Conservation (phyloP, 2,888 invertebrate species). For the Choreutis nemorana region DNA sequence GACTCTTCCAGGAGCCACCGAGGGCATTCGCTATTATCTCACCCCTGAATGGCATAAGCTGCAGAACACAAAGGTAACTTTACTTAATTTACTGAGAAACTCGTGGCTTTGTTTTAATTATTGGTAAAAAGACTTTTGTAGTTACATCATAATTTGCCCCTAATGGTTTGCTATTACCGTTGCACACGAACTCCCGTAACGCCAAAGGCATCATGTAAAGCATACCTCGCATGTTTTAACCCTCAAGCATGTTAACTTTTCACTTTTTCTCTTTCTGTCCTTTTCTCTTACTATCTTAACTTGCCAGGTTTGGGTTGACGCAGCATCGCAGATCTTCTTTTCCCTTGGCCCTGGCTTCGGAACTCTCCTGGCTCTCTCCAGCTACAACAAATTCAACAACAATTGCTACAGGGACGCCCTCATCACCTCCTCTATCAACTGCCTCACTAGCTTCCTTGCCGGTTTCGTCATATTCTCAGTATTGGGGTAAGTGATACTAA, state of each 20-base stretch:
- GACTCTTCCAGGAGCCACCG: slow-evolving; percentile 83
- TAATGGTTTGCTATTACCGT: background rate
- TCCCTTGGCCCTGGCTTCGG: slow-evolving; percentile 94
- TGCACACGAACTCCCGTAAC: too few relatives aligned
- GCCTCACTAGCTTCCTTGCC: slow-evolving; percentile 89
- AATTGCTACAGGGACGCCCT: slow-evolving; percentile 90
- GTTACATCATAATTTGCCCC: too few relatives aligned
- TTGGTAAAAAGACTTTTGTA: too few relatives aligned
- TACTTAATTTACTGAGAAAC: background rate
- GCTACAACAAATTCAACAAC: slow-evolving; percentile 94
- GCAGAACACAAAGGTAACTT: slow-evolving; percentile 72
- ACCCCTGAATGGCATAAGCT: slow-evolving; percentile 91
- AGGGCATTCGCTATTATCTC: slow-evolving; percentile 88
- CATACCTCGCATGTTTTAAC: too few relatives aligned
- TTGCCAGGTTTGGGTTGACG: slow-evolving; percentile 95
- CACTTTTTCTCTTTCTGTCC: too few relatives aligned
- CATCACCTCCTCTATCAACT: slow-evolving; percentile 89
- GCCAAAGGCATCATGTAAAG: too few relatives aligned
- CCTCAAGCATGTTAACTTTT: too few relatives aligned
- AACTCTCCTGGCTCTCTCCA: slow-evolving; percentile 86
- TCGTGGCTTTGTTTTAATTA: too few relatives aligned
- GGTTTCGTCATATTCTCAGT: slow-evolving; percentile 96
- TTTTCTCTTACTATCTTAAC: too few relatives aligned
- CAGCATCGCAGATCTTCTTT: slow-evolving; percentile 94
- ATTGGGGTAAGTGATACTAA: slow-evolving; percentile 78